These are phyloP conservation scores for Phthorimaea operculella DNA, from an alignment of 1,140 invertebrate species.

Conservation along the genomic window DNA sequence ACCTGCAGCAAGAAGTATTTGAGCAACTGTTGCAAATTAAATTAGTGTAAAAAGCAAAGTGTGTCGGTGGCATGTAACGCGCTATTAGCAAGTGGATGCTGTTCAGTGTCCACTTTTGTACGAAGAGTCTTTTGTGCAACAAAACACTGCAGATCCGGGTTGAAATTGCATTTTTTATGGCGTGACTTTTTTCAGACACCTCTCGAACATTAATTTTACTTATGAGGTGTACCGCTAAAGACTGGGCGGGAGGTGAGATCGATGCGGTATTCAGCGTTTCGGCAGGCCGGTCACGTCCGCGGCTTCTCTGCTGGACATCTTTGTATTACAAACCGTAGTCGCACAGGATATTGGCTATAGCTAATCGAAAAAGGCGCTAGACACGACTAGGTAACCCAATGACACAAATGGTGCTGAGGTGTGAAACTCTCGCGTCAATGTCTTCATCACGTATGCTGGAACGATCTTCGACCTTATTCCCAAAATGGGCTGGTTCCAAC, in stretches of 20 bases:
- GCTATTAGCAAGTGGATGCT: slow-evolving; percentile 27
- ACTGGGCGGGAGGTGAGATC: neutral
- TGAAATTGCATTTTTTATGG: slow-evolving; percentile 32
- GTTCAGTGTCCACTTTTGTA: neutral
- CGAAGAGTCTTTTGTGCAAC: slow-evolving; percentile 17
- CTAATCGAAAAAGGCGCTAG: slow-evolving; percentile 40
- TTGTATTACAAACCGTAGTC: slow-evolving; percentile 36
- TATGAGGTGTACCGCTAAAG: slow-evolving; percentile 6
- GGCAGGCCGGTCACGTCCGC: slow-evolving; percentile 31
- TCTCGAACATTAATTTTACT: slow-evolving; percentile 1
- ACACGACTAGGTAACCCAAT: slow-evolving; percentile 40
- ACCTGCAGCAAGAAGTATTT: neutral
- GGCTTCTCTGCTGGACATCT: slow-evolving; percentile 37
- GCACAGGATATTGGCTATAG: slow-evolving; percentile 39
- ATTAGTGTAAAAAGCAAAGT: slow-evolving; percentile 32
- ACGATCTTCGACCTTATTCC: neutral
- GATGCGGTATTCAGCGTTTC: neutral
- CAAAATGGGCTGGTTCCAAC: neutral
- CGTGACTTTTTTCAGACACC: slow-evolving; percentile 22
- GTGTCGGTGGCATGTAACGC: slow-evolving; percentile 23
- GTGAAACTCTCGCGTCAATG: neutral
- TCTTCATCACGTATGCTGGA: neutral
- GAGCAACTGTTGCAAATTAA: slow-evolving; percentile 30
- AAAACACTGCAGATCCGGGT: slow-evolving; percentile 43
- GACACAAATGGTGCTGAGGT: slow-evolving; percentile 18